Conservation (phyloP, 2,797 vertebrate species). For the Phoebastria nigripes region DNA sequence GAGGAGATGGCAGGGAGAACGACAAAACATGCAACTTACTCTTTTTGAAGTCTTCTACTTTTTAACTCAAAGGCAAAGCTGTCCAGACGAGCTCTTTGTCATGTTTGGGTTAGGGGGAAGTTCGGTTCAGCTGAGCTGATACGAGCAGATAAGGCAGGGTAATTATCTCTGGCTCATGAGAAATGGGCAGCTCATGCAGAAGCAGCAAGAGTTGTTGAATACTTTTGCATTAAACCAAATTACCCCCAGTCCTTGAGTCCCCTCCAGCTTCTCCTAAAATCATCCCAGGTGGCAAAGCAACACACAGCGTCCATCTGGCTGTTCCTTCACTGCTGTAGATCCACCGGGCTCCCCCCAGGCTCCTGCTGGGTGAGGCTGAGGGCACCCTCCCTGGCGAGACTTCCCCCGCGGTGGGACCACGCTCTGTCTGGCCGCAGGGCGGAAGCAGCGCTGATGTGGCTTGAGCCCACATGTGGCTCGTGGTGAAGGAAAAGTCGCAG, state of each 20-base stretch:
- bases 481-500: neutral
- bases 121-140: neutral
- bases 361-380: neutral
- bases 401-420: fast-evolving
- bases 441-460: neutral
- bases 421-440: fast-evolving
- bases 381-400: neutral
- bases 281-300: neutral
- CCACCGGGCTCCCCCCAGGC: fast-evolving
- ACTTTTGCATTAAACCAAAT: neutral
- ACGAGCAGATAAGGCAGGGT: neutral
- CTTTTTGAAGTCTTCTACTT: neutral
- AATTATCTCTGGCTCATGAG: neutral
- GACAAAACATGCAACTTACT: neutral
- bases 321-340: neutral
- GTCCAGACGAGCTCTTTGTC: neutral
- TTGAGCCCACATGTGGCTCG: fast-evolving
- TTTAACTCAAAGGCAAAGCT: neutral
- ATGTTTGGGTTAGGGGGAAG: neutral
- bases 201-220: neutral
- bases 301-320: neutral
- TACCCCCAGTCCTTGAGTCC: neutral
- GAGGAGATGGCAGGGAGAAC: neutral
- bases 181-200: neutral
- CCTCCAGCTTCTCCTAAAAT: neutral